A percentile compares a stretch with the other conserved stretches of the same genome.
Evolutionary conservation across 2,113 vertebrate genomes (phyloP).

Genomic region (Platanista minor): DNA sequence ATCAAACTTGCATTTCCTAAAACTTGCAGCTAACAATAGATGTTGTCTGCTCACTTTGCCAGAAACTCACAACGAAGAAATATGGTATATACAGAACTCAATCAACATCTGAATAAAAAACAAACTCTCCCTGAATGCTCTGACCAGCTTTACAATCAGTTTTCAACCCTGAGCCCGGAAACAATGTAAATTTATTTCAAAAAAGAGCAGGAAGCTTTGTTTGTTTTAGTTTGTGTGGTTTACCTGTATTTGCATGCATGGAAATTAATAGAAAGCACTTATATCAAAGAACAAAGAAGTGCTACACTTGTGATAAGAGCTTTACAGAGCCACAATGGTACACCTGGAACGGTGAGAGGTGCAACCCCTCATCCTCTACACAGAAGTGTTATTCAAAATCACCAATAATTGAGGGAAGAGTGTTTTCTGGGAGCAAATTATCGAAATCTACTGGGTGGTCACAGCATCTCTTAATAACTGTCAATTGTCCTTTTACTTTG

Average conservation of each 20-base stretch:
- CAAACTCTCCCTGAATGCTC: background rate
- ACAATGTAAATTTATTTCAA: background rate
- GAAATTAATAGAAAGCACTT: background rate
- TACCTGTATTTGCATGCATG: background rate
- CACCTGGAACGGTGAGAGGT: background rate
- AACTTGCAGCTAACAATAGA: slow-evolving; percentile 22
- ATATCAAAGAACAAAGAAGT: background rate
- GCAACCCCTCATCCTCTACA: background rate
- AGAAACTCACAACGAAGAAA: background rate
- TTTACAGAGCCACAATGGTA: background rate
- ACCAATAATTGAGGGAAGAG: background rate
- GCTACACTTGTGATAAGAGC: background rate
- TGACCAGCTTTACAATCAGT: background rate
- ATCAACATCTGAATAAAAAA: background rate
- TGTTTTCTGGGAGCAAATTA: background rate
- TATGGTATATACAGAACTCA: background rate
- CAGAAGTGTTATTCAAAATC: background rate
- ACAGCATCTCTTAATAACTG: background rate
- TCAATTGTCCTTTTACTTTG: background rate
- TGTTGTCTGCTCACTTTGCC: slow-evolving; percentile 38
- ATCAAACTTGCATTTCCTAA: slow-evolving; percentile 21
- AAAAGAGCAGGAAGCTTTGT: background rate
- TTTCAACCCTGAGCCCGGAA: background rate
- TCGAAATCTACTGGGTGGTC: accelerated
- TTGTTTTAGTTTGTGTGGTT: background rate